phyloP scores from a whole-genome alignment of 1,140 invertebrate species.

The Leptinotarsa undecemlineata region DNA sequence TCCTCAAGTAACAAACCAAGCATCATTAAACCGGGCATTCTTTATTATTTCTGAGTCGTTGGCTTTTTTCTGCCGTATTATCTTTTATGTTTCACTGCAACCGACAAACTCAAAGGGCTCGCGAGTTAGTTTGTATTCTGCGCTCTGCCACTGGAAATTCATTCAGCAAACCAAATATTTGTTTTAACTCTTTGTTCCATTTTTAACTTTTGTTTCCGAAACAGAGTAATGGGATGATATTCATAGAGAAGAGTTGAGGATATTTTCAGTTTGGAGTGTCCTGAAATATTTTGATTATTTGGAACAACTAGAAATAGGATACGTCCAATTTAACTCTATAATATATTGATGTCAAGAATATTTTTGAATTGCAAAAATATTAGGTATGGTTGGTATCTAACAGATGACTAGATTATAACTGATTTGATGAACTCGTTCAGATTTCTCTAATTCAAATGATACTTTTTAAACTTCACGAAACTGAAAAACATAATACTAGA shows the following conservation, averaged over 20 bases:
- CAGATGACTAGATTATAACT: too few relatives aligned
- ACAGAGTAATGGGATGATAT: background rate
- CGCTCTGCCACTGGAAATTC: slow-evolving; percentile 19
- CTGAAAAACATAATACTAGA: too few relatives aligned
- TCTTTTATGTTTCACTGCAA: slow-evolving; percentile 43
- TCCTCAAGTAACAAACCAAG: slow-evolving; percentile 32
- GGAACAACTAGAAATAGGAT: too few relatives aligned
- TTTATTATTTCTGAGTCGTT: slow-evolving; percentile 46
- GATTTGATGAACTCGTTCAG: too few relatives aligned
- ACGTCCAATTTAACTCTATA: too few relatives aligned
- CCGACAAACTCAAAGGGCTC: slow-evolving; percentile 37
- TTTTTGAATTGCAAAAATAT: too few relatives aligned
- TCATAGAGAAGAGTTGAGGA: background rate
- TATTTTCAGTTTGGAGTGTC: too few relatives aligned
- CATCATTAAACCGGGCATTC: slow-evolving; percentile 43
- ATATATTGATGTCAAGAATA: too few relatives aligned
- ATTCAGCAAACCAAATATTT: slow-evolving; percentile 18
- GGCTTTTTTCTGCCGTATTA: slow-evolving; percentile 41
- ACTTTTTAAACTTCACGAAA: too few relatives aligned
- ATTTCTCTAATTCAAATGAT: too few relatives aligned
- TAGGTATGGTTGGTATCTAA: too few relatives aligned
- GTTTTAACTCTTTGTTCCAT: slow-evolving; percentile 17
- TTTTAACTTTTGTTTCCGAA: background rate
- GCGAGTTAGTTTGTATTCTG: slow-evolving; percentile 36
- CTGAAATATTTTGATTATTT: too few relatives aligned